Conservation (phyloP, 2,113 vertebrate species). For the Corvus cornix region DNA sequence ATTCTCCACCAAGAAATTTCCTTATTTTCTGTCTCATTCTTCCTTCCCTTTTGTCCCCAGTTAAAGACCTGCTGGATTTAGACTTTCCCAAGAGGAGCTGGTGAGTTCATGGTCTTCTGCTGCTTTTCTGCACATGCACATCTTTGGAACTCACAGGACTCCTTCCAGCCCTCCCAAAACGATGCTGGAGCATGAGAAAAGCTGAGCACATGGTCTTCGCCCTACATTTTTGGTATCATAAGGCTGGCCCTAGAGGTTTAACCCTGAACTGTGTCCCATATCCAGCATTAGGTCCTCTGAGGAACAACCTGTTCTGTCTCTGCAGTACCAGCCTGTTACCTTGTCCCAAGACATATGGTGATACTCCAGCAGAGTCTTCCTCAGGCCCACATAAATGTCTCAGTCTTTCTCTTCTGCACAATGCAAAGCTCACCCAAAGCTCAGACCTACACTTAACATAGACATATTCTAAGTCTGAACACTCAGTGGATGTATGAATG, state of each 20-base stretch:
- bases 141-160: neutral
- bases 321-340: neutral
- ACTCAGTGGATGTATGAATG: rapidly evolving
- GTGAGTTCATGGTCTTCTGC: neutral
- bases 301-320: neutral
- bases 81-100: neutral
- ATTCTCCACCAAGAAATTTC: neutral
- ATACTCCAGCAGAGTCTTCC: neutral
- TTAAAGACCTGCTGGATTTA: neutral
- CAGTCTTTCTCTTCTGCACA: neutral
- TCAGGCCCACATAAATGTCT: neutral
- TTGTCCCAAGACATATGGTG: neutral
- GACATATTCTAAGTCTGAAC: neutral
- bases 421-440: neutral
- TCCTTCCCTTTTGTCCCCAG: neutral
- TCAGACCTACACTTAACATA: neutral
- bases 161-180: neutral
- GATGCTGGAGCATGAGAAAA: neutral
- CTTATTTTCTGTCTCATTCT: neutral
- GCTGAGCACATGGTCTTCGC: neutral
- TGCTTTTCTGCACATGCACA: rapidly evolving
- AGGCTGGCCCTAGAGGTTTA: neutral
- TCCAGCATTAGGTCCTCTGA: neutral
- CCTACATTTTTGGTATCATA: neutral
- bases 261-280: neutral